These are phyloP conservation scores for Pterobdella sp. DNA, from an alignment of 2,888 invertebrate genomes.

Conservation along the genomic window DNA sequence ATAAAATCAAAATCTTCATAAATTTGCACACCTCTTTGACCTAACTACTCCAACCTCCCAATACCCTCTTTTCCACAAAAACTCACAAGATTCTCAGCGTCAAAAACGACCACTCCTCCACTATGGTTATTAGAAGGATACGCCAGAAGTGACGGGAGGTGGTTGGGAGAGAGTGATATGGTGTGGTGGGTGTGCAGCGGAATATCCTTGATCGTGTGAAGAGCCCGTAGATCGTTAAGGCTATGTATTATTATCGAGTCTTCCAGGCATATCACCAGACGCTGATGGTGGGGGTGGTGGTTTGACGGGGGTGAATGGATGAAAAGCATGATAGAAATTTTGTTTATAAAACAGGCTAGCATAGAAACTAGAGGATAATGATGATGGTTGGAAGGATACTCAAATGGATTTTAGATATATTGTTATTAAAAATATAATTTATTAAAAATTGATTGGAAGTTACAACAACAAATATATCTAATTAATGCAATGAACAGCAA, in stretches of 20 bases:
- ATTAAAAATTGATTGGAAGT: no score
- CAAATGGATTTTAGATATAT: no score
- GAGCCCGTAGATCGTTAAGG: constrained; percentile 15
- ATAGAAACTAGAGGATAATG: background rate
- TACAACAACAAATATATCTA: no score
- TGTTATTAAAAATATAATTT: no score
- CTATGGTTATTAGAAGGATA: constrained; percentile 24
- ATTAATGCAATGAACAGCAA: no score
- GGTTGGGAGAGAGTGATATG: constrained; percentile 8
- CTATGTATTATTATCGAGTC: constrained; percentile 24
- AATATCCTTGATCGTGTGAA: constrained; percentile 26
- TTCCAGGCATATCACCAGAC: constrained; percentile 24
- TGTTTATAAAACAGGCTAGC: background rate
- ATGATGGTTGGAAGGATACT: no score
- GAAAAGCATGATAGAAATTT: background rate
- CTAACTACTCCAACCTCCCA: no score
- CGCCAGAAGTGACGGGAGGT: constrained; percentile 7
- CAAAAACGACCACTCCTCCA: constrained; percentile 25
- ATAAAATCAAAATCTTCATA: no score
- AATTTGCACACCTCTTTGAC: no score
- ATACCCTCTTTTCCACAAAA: background rate
- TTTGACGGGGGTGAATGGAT: no score
- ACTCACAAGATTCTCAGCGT: constrained; percentile 21
- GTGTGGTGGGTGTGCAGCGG: constrained; percentile 25
- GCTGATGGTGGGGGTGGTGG: background rate